Base-by-base conservation (phyloP, 1,140 invertebrate genomes). In the Ectropis grisescens region DNA sequence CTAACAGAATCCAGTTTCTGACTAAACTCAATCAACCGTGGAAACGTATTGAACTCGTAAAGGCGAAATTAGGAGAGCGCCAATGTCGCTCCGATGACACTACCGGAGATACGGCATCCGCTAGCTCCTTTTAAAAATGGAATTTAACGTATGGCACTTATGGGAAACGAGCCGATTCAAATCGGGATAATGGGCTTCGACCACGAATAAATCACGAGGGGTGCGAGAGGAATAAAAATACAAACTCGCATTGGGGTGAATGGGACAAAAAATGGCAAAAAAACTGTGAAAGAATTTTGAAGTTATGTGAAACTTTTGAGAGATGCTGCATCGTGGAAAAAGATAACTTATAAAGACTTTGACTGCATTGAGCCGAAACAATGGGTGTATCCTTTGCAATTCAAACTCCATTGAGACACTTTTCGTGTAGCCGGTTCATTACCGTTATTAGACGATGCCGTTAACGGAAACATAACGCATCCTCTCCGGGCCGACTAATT, bases 91-190 rank as follows among this genome's bases (percentile, higher is more conserved):
- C 50, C 53, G 62, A 35, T 70, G 70, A 69, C 69, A 75, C 65
- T 62, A 70, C 65, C 68, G 74, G 70, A 79, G 74, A 58, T 67
- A 49, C 52, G 52, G 52, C 49, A 70, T 79, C 74, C 74, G 74
- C 56, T 52, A 57, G 38, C 25, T 54, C 30, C 53, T 69, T 59
- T 68, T 68, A 69, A 62, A 72, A 67, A 65, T 66, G 66, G 47
- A 54, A 62, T 62, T 45, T 60, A 72, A 66, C 47, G 58, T 60
- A 64, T 58, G 49, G 37, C 48, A 62, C 55, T 65, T 69, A 68
- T 30, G 54, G 45, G 58, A 74, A 66, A 35, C 37, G 47, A 52
- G 35, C 33, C 48, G 40, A 41, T 47, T 57, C 47, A 47, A 47
- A 54, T 43, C 26, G 39, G 42, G 47, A 61, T 45, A 52, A 54